A percentile compares a stretch with the other conserved stretches of the same genome.
Conservation (phyloP, 2,888 invertebrate genomes). For the Agapostemon virescens region DNA sequence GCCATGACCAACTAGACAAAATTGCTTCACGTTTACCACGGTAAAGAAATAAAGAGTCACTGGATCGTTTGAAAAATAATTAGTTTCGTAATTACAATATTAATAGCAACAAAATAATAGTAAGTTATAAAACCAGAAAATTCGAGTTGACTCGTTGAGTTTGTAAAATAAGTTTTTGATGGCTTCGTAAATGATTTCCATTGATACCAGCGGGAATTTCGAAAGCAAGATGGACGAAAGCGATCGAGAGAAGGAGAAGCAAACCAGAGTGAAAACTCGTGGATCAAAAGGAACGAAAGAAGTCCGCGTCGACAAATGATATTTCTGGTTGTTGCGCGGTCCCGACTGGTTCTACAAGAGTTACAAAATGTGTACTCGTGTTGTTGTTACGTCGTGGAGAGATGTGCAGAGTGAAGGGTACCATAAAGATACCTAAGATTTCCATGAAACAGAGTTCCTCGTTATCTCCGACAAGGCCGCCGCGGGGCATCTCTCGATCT, state of each 20-base stretch:
- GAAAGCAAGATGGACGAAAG: neutral
- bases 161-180: neutral
- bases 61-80: no score
- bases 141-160: neutral
- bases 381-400: constrained; percentile 38
- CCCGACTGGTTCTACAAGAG: constrained; percentile 8
- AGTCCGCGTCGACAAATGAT: constrained; percentile 40
- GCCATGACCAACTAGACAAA: no score
- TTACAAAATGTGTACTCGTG: constrained; percentile 43
- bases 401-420: constrained; percentile 39
- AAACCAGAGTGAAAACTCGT: neutral
- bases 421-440: constrained; percentile 64
- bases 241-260: neutral
- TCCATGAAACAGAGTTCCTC: constrained; percentile 68
- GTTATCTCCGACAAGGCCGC: constrained; percentile 66
- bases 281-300: constrained; percentile 30
- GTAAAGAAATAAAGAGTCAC: no score
- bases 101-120: no score
- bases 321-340: constrained; percentile 39
- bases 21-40: no score
- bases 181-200: neutral
- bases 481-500: constrained; percentile 64
- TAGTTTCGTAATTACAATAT: no score
- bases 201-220: neutral
- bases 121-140: no score